Percentiles rank a stretch among this genome's conserved stretches.
phyloP scores from a whole-genome alignment of 2,888 invertebrate species.

The Melieria crassipennis region DNA sequence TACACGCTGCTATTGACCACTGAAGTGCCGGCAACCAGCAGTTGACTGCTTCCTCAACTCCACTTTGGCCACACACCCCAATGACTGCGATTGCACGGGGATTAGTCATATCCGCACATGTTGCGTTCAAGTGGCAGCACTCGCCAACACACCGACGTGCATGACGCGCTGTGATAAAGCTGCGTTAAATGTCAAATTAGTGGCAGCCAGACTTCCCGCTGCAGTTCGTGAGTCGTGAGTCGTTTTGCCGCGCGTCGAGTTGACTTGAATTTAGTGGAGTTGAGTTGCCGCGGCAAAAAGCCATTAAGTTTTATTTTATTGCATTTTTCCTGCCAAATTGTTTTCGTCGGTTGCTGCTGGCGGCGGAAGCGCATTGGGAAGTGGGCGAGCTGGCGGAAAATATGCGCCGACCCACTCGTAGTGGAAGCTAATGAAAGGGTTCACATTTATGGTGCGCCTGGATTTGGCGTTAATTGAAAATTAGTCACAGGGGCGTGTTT shows the following conservation, averaged over 20 bases:
- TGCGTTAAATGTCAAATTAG: too few species aligned
- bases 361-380: not conserved
- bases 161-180: too few species aligned
- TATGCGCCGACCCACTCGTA: not conserved
- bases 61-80: too few species aligned
- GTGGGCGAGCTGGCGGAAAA: not conserved
- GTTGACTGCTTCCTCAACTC: too few species aligned
- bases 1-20: constrained; percentile 16
- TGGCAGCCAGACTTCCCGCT: too few species aligned
- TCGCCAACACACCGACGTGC: too few species aligned
- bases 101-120: too few species aligned
- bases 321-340: constrained; percentile 6
- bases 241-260: too few species aligned
- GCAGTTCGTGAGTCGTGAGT: too few species aligned
- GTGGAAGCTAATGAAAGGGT: not conserved
- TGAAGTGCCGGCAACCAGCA: not conserved
- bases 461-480: constrained; percentile 31
- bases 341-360: not conserved
- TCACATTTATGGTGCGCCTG: constrained; percentile 8
- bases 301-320: constrained; percentile 31
- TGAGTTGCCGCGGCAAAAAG: constrained; percentile 30
- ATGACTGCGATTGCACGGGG: too few species aligned
- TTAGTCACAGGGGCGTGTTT: constrained; percentile 27
- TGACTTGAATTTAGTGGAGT: too few species aligned
- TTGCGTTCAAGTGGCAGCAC: too few species aligned